Percentiles rank a stretch among this genome's conserved stretches.
These are phyloP conservation scores for Pseudochaenichthys georgianus DNA, from an alignment of 2,797 vertebrate genomes.

Conservation along the genomic window DNA sequence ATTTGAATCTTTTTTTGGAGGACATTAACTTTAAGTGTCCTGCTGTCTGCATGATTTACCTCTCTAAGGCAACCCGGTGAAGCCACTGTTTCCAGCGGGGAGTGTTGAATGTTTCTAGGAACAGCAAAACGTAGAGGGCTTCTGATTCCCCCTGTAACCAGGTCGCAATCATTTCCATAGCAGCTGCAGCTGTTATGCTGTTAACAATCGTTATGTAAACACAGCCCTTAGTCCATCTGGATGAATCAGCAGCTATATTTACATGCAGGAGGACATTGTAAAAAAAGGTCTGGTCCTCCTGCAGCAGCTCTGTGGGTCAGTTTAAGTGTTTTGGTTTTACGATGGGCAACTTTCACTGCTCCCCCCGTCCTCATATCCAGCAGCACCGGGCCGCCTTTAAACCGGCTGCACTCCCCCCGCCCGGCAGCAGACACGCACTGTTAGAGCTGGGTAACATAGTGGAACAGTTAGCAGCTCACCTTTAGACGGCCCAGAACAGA, in stretches of 20 bases:
- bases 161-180: constrained; percentile 37
- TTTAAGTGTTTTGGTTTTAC: background rate
- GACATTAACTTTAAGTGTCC: constrained; percentile 65
- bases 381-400: background rate
- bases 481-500: background rate
- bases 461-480: background rate
- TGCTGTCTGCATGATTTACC: constrained; percentile 58
- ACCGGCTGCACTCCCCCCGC: background rate
- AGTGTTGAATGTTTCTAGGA: constrained; percentile 50
- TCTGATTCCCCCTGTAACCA: constrained; percentile 22
- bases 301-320: background rate
- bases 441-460: background rate
- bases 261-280: constrained; percentile 10
- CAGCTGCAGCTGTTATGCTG: constrained; percentile 54
- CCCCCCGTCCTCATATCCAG: background rate
- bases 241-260: constrained; percentile 45
- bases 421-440: background rate
- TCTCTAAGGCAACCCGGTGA: constrained; percentile 37
- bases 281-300: constrained; percentile 7
- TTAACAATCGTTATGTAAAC: constrained; percentile 43
- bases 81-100: constrained; percentile 32
- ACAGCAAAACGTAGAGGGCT: constrained; percentile 1
- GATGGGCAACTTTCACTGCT: background rate
- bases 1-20: constrained; percentile 42
- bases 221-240: constrained; percentile 33